phyloP scores from a whole-genome alignment of 92 coral and sea anemone species.

The Siderastrea radians region DNA sequence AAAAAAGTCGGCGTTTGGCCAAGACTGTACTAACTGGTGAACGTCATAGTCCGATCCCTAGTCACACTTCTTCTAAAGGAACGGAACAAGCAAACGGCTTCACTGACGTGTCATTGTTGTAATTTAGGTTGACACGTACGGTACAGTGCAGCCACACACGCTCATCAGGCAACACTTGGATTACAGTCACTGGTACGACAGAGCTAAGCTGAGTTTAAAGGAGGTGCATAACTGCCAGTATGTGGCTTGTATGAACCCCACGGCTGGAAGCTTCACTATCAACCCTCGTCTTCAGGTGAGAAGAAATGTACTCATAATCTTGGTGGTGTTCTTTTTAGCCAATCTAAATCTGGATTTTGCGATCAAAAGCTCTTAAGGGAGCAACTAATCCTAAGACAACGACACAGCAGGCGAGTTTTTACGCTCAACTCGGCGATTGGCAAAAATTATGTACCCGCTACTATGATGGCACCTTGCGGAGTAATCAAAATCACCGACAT shows the following conservation, averaged over 20 bases:
- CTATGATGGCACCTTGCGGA: too few species aligned
- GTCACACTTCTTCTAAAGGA: neutral
- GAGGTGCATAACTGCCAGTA: constrained; percentile 98
- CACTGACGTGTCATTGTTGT: neutral
- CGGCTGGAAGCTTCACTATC: constrained; percentile 99
- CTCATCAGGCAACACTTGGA: constrained; percentile 98
- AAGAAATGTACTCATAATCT: neutral
- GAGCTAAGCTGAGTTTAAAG: constrained; percentile 92
- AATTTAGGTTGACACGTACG: constrained; percentile 97
- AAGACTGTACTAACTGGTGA: too few species aligned
- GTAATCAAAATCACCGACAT: too few species aligned
- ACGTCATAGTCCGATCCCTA: too few species aligned
- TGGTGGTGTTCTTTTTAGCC: neutral
- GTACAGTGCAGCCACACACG: constrained; percentile 99
- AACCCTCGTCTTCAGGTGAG: constrained; percentile 96
- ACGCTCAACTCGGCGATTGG: too few species aligned
- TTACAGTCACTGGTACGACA: constrained; percentile 97
- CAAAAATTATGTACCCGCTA: too few species aligned
- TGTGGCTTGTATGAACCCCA: constrained; percentile 99
- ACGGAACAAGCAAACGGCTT: neutral
- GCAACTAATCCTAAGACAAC: too few species aligned
- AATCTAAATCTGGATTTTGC: too few species aligned
- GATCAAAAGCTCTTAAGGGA: too few species aligned
- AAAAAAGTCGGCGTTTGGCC: too few species aligned
- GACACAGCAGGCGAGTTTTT: too few species aligned